Conservation (phyloP, 2,888 invertebrate species). For the Brachyptera risi region DNA sequence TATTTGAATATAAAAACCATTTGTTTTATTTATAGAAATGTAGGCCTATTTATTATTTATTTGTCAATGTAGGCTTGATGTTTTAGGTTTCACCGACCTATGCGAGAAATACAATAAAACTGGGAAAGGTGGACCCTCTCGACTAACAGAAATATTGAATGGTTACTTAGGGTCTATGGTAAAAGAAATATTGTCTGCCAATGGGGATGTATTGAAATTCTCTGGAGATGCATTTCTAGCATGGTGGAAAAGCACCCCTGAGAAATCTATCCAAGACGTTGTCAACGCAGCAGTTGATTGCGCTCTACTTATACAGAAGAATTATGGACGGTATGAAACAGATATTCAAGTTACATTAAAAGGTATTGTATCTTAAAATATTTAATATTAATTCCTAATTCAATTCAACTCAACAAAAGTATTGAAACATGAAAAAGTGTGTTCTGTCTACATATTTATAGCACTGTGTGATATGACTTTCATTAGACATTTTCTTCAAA, state of each 20-base stretch:
- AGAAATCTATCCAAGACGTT: constrained; percentile 54
- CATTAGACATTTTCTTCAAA: too few relatives aligned
- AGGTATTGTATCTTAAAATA: constrained; percentile 44
- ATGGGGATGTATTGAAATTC: constrained; percentile 64
- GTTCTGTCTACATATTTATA: too few relatives aligned
- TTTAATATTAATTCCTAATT: too few relatives aligned
- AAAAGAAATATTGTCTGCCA: constrained; percentile 60
- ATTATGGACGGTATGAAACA: constrained; percentile 57
- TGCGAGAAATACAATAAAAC: constrained; percentile 62
- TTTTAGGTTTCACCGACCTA: constrained; percentile 58
- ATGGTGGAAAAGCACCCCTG: constrained; percentile 58
- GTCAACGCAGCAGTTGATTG: constrained; percentile 63
- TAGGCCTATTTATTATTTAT: too few relatives aligned
- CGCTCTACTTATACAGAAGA: constrained; percentile 62
- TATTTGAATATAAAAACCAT: too few relatives aligned
- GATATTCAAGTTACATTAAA: constrained; percentile 58
- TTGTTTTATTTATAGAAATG: too few relatives aligned
- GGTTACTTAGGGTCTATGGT: constrained; percentile 68
- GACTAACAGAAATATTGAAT: constrained; percentile 64
- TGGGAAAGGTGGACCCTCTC: constrained; percentile 64
- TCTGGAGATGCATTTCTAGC: constrained; percentile 64
- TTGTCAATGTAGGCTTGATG: neutral
- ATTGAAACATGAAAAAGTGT: too few relatives aligned
- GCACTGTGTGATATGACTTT: too few relatives aligned
- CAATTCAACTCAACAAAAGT: too few relatives aligned